Evolutionary conservation across 2,797 vertebrate species (phyloP), one percentile per base, ranked within the genome.

Genomic region (Chaetophractus vellerosus): DNA sequence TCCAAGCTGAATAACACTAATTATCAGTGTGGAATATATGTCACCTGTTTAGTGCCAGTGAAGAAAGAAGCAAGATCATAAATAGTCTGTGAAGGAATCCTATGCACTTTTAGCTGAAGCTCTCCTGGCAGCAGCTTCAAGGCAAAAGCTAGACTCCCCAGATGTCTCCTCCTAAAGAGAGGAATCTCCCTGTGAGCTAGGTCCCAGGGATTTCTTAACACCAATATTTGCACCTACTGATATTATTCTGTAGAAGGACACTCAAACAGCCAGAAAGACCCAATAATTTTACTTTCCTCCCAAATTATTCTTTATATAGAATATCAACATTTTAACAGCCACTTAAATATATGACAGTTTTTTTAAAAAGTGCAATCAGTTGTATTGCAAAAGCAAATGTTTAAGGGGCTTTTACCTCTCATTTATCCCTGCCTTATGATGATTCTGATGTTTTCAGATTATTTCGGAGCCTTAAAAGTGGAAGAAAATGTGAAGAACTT

Each of bases 281-380:
- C 81, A 12, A 1, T 64, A 59, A 71, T 83, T 88, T 52, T 38
- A 38, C 1, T 74, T 78, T 63, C 23, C 74, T 36, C 19, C 41
- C 12, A 79, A 68, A 88, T 69, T 84, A 88, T 74, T 87, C 57
- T 74, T 76, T 91, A 18, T 24, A 84, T 15, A 52, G 41, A 85
- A 52, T 41, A 63, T 38, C 16, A 90, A 52, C 9, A 38, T 71
- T 88, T 94, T 85, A 74, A 85, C 10, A 88, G 89, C 16, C 21
- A 79, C 12, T 15, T 81, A 71, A 71, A 81, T 55, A 79, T 33
- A 68, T 61, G 71, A 64, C 19, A 63, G 15, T 6, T 52, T 33
- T 68, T 79, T 80, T 38, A 2, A 55, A 36, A 79, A 38, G 33
- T 48, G 6, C 11, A 78, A 4, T 38, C 59, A 48, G 5, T 80